Base-by-base conservation (phyloP, 2,888 invertebrate genomes). In the Elmis aenea region DNA sequence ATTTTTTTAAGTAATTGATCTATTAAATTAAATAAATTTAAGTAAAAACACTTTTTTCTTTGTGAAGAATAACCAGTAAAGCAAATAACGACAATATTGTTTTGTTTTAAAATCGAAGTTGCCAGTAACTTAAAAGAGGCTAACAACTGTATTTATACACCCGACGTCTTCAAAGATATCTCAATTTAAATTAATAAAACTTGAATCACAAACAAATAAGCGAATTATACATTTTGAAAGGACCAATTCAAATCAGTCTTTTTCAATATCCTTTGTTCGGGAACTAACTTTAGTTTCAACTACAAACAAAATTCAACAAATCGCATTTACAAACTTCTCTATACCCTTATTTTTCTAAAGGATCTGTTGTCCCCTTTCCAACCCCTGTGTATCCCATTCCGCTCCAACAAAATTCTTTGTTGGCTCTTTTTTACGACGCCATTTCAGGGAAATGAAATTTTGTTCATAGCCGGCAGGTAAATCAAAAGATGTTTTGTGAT, bases 381-480 rank as follows among this genome's bases (percentile, higher is more conserved):
- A 16, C 24, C 26, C 32, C 24, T 15, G 28, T 38, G 35, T 40
- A 33, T 13, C 22, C 26, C 38, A 14, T 26, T 26, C 24, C 13
- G 27, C 24, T 27, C 33, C 23, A 35, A 24, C 28, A 9, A 15
- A 29, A 54, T 53, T 54, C 55, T 57, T 56, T 57, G 55, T 58
- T 54, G 56, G 55, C 53, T 54, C 55, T 57, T 57, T 59, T 61
- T 64, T 64, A 63, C 61, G 63, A 62, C 58, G 61, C 59, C 61
- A 62, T 65, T 62, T 55, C 54, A 52, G 48, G 58, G 61, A 64
- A 66, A 65, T 62, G 64, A 63, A 66, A 64, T 66, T 65, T 64
- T 59, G 57, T 57, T 59, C 61, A 59, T 61, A 58, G 61, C 60
- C 60, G 62, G 63, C 61, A 62, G 61, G 61, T 62, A 58, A 62